phyloP scores from a whole-genome alignment of 2,113 vertebrate genomes.

The Sisor rabdophorus region DNA sequence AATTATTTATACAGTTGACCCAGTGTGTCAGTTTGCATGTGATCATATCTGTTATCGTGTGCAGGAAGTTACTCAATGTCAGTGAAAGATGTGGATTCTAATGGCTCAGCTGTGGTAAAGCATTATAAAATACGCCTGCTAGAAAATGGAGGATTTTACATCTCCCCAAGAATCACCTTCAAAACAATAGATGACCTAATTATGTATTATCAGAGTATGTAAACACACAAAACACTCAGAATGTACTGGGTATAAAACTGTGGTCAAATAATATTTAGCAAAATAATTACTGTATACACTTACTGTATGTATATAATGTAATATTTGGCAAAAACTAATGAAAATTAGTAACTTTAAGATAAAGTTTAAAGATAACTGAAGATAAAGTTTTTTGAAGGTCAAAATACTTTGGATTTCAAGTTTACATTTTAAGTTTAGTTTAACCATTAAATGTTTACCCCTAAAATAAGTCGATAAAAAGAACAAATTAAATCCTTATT shows the following conservation, averaged over 20 bases:
- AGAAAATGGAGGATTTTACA: constrained; percentile 90
- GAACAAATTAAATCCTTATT: no score
- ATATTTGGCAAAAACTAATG: no score
- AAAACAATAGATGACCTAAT: constrained; percentile 78
- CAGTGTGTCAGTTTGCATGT: background rate
- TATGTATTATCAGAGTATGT: constrained; percentile 74
- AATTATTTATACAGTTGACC: background rate
- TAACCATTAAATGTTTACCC: no score
- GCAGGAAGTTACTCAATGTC: constrained; percentile 89
- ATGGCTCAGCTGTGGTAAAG: constrained; percentile 79
- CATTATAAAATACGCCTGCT: constrained; percentile 93
- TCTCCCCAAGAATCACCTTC: constrained; percentile 91
- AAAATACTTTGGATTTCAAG: no score
- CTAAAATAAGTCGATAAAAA: no score
- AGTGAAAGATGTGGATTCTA: constrained; percentile 74
- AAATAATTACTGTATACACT: background rate
- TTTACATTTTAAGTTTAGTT: no score
- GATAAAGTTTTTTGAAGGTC: no score
- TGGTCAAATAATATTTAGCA: background rate
- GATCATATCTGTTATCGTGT: background rate
- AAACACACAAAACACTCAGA: background rate
- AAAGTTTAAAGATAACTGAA: no score
- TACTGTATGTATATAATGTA: no score
- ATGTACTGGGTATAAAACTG: background rate
- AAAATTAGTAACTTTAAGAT: no score